Base-by-base conservation (phyloP, 2,797 vertebrate species). In the Pangasius djambal region DNA sequence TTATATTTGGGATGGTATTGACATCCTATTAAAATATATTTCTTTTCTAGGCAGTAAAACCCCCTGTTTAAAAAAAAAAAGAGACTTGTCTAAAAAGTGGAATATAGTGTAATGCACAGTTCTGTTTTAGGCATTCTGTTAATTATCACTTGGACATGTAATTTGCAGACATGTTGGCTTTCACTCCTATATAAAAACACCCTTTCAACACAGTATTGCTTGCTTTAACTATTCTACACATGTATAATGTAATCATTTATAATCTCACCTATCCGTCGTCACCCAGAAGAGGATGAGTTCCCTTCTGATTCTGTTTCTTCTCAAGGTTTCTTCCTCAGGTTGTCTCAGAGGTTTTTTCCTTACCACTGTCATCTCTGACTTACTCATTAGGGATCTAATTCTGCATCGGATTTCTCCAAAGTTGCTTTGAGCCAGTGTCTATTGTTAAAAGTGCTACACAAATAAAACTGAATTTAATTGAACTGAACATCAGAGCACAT, bases 1-100 rank as follows among this genome's bases (percentile, higher is more conserved):
- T 83, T 44, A 34, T 57, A 57, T 57, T 37, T 59, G 34, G 34
- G 34, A 63, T 65, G 59, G 37, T 48, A 48, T 6, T 48, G 37
- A 65, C 81, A 44, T 16, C 6, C 22, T 25, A 44, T 28, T 83
- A 83, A 83, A 63, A 48, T 18, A 18, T 15, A 63, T 28, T 44
- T 65, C 6, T 44, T 55, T 78, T 78, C 48, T 82, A 9, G 18
- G 31, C 31, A n/a, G 16, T 94, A 84, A 94, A 94, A 93, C 92
- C 93, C 89, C 90, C 92, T 86, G 75, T 5, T 78, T 31, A 52
- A 78, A 74, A 65, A 65, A 63, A 67, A 16, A 1, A 70, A 4
- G 48, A 52, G 13, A 78, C 25, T 31, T 31, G 34, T 59, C 28
- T 55, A 52, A 16, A 22, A 57, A 34, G 55, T 59, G 10, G 34